Percentiles rank a stretch among this genome's conserved stretches.
Evolutionary conservation across 2,888 invertebrate genomes (phyloP).

Genomic region (Harpalus rubripes): DNA sequence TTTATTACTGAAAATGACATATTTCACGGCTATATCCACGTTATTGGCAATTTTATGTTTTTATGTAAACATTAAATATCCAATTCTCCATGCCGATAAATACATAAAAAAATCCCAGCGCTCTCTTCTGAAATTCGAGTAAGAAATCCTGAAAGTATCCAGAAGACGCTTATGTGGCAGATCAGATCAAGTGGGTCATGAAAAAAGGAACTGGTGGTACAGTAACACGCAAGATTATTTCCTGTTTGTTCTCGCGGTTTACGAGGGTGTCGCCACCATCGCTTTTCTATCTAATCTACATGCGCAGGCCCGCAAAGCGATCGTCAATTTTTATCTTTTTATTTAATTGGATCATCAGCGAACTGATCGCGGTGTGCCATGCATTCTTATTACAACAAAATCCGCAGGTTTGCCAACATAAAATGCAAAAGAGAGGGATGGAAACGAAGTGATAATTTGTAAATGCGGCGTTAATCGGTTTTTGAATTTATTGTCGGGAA

Average conservation of each 20-base stretch:
- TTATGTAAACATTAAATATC: neutral
- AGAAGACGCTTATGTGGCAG: conserved; percentile 26
- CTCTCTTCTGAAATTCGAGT: neutral
- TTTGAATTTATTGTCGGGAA: conserved; percentile 29
- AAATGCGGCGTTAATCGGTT: conserved; percentile 40
- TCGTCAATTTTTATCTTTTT: conserved; percentile 47
- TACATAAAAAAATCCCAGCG: neutral
- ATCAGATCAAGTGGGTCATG: conserved; percentile 44
- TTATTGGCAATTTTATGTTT: no score
- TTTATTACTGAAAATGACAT: neutral
- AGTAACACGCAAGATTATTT: conserved; percentile 52
- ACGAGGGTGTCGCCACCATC: conserved; percentile 6
- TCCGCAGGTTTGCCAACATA: conserved; percentile 17
- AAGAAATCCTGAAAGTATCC: conserved; percentile 30
- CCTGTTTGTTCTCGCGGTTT: conserved; percentile 49
- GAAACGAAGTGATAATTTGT: conserved; percentile 30
- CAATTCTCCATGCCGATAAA: neutral
- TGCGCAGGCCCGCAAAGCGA: conserved; percentile 22
- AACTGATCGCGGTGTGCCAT: conserved; percentile 42
- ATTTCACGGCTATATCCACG: neutral
- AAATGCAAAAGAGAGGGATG: neutral
- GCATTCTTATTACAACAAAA: conserved; percentile 48
- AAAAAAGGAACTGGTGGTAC: conserved; percentile 51
- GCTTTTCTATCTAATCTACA: conserved; percentile 49
- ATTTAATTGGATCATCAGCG: conserved; percentile 46